Conservation (phyloP, 2,888 invertebrate species). For the Orgyia antiqua region DNA sequence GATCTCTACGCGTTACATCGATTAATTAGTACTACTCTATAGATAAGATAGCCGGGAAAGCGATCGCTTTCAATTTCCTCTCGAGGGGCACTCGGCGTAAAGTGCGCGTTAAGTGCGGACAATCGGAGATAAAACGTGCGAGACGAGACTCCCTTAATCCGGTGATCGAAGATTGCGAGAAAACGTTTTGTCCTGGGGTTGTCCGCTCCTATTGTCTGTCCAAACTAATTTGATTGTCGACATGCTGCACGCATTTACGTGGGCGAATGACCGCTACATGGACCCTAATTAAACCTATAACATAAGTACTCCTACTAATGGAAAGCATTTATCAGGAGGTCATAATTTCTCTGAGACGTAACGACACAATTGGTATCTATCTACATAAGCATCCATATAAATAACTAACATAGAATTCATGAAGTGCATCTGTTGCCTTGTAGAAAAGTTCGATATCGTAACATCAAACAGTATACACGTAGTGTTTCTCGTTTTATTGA, state of each 20-base stretch:
- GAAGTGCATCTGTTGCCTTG: too few relatives aligned
- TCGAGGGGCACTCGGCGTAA: conserved; percentile 75
- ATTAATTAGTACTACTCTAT: conserved; percentile 76
- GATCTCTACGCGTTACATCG: conserved; percentile 63
- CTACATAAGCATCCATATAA: too few relatives aligned
- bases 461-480: too few relatives aligned
- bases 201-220: conserved; percentile 66
- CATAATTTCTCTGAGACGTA: conserved; percentile 38
- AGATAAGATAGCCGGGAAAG: conserved; percentile 75
- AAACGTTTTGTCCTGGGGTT: conserved; percentile 78
- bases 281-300: conserved; percentile 68
- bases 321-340: conserved; percentile 57
- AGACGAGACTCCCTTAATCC: conserved; percentile 76
- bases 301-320: conserved; percentile 44
- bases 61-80: conserved; percentile 78
- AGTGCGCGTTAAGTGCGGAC: conserved; percentile 77
- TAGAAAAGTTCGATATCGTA: too few relatives aligned
- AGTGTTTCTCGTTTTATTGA: too few relatives aligned
- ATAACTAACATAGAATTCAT: too few relatives aligned
- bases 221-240: conserved; percentile 71
- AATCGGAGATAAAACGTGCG: conserved; percentile 78
- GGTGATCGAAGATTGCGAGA: conserved; percentile 77
- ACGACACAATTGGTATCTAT: conserved; percentile 37
- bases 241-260: conserved; percentile 54
- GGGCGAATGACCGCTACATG: conserved; percentile 51